Conservation (phyloP, 2,888 invertebrate genomes). For the Brenthis hecate region DNA sequence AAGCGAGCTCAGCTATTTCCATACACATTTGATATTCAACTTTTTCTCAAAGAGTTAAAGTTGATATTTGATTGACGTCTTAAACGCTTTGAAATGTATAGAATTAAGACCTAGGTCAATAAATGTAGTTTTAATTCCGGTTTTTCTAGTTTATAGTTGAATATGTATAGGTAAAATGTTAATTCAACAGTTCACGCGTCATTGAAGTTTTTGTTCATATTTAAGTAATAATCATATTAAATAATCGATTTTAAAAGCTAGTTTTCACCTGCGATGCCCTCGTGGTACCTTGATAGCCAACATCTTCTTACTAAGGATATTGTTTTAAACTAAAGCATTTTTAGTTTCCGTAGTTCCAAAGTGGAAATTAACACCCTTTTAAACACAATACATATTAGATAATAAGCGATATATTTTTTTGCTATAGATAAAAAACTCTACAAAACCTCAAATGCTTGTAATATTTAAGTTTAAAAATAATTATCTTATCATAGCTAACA, state of each 20-base stretch:
- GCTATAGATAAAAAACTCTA: background rate
- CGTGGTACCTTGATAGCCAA: too few relatives aligned
- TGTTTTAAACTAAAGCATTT: too few relatives aligned
- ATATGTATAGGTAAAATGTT: constrained; percentile 30
- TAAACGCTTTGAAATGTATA: constrained; percentile 5
- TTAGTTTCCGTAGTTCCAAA: too few relatives aligned
- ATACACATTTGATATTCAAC: constrained; percentile 18
- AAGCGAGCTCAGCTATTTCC: constrained; percentile 37
- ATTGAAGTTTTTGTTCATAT: background rate
- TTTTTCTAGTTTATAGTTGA: constrained; percentile 30
- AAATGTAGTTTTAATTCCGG: constrained; percentile 35
- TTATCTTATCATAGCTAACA: too few relatives aligned
- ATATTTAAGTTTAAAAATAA: too few relatives aligned
- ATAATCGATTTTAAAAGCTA: too few relatives aligned
- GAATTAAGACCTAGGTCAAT: constrained; percentile 41
- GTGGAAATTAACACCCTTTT: too few relatives aligned
- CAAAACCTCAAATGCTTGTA: background rate
- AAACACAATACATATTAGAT: too few relatives aligned
- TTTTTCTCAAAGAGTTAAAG: background rate
- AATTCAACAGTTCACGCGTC: constrained; percentile 10
- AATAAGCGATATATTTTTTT: too few relatives aligned
- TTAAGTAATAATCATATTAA: too few relatives aligned
- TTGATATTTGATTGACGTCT: constrained; percentile 7
- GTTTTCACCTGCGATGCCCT: too few relatives aligned
- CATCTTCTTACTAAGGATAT: too few relatives aligned